Percentiles rank a stretch among this genome's conserved stretches.
Evolutionary conservation across 2,797 vertebrate genomes (phyloP).

Genomic region (Gymnodraco acuticeps): DNA sequence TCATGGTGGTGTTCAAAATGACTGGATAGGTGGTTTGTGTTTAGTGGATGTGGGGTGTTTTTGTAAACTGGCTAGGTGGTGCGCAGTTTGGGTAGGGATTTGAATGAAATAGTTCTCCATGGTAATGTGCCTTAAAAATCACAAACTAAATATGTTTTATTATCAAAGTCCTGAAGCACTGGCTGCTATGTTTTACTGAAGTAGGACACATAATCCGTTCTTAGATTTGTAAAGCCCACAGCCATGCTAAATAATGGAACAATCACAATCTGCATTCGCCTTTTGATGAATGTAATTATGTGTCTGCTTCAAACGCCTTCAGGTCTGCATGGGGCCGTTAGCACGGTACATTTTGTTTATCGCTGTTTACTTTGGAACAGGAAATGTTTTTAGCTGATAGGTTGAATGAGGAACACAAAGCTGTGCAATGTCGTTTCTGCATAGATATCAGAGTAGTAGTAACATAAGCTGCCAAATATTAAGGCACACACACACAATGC

Average conservation of each 20-base stretch:
- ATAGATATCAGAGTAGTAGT: conserved; percentile 32
- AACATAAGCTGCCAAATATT: conserved; percentile 20
- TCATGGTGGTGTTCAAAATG: too few relatives aligned
- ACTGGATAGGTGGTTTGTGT: too few relatives aligned
- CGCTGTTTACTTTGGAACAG: conserved; percentile 51
- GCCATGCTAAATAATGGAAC: conserved; percentile 54
- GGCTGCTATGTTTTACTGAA: conserved; percentile 53
- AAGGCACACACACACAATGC: background rate
- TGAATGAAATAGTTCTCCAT: too few relatives aligned
- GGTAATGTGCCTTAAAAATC: too few relatives aligned
- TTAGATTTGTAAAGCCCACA: conserved; percentile 45
- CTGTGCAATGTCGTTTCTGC: conserved; percentile 11
- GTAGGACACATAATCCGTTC: conserved; percentile 62
- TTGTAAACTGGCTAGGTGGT: too few relatives aligned
- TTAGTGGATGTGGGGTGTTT: too few relatives aligned
- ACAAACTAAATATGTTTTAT: conserved; percentile 12
- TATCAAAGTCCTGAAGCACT: conserved; percentile 46
- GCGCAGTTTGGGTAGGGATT: too few relatives aligned
- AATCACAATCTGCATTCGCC: conserved; percentile 52
- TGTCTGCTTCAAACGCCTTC: conserved; percentile 52
- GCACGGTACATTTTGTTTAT: conserved; percentile 55
- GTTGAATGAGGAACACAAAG: conserved; percentile 41
- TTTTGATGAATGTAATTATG: conserved; percentile 71
- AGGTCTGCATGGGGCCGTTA: conserved; percentile 39
- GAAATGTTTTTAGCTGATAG: conserved; percentile 53